Evolutionary conservation across 1,140 invertebrate species (phyloP).

Genomic region (Drosophila triauraria): DNA sequence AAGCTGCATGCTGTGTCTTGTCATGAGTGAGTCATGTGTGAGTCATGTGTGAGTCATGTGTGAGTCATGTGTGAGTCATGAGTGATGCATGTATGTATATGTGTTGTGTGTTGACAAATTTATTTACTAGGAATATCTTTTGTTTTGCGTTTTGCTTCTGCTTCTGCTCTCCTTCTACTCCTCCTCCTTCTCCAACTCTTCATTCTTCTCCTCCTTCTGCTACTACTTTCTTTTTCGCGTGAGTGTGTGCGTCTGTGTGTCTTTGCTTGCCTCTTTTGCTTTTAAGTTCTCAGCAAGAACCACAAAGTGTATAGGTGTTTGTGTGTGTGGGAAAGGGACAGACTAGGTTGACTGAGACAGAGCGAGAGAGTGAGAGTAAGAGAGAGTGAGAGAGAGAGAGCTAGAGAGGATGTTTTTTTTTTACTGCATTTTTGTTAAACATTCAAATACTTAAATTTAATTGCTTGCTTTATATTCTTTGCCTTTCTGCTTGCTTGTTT

Average conservation of each 20-base stretch:
- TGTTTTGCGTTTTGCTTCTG: conserved; percentile 37
- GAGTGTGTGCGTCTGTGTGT: conserved; percentile 22
- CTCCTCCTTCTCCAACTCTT: conserved; percentile 6
- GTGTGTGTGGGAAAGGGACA: conserved; percentile 17
- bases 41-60: conserved; percentile 37
- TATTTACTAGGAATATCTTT: conserved; percentile 74
- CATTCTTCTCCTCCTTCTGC: conserved; percentile 15
- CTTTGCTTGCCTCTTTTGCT: conserved; percentile 9
- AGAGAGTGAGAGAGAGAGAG: conserved; percentile 39
- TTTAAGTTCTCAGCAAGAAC: conserved; percentile 11
- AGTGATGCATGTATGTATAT: conserved; percentile 15
- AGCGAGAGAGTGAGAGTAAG: not conserved
- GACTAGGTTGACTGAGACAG: not conserved
- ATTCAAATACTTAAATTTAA: conserved; percentile 81
- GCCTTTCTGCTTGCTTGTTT: conserved; percentile 64
- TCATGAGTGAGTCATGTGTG: conserved; percentile 50
- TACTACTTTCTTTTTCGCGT: conserved; percentile 1
- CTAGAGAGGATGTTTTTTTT: conserved; percentile 62
- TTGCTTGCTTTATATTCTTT: conserved; percentile 79
- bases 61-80: conserved; percentile 25
- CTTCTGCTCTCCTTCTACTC: conserved; percentile 25
- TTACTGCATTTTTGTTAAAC: conserved; percentile 66
- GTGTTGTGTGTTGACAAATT: conserved; percentile 61
- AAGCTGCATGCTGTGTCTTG: conserved; percentile 44
- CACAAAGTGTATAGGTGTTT: conserved; percentile 16